Evolutionary conservation across 2,888 invertebrate species (phyloP).

Genomic region (Hedya salicella): DNA sequence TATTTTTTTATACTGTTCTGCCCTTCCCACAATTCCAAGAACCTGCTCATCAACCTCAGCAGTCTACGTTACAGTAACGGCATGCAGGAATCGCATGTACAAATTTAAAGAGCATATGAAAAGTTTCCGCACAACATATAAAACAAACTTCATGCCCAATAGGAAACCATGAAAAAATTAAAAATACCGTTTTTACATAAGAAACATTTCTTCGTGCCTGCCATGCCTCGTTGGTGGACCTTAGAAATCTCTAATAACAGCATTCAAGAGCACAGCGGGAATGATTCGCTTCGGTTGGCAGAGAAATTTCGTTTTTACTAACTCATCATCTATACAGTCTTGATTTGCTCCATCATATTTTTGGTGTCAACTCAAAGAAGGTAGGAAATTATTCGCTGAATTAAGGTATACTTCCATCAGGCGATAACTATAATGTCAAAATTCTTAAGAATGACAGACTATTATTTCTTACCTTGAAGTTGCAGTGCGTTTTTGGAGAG

Average conservation of each 20-base stretch:
- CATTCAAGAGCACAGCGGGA: slow-evolving; percentile 33
- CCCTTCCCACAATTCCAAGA: no score
- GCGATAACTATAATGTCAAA: no score
- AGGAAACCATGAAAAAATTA: background rate
- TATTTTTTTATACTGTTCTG: no score
- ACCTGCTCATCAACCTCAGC: no score
- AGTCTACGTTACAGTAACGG: no score
- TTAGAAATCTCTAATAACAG: slow-evolving; percentile 34
- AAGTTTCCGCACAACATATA: background rate
- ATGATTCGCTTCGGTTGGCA: slow-evolving; percentile 28
- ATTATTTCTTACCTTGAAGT: no score
- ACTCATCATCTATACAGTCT: slow-evolving; percentile 18
- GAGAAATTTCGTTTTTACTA: slow-evolving; percentile 33
- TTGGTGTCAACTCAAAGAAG: background rate
- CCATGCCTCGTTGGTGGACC: slow-evolving; percentile 35
- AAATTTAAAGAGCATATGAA: no score
- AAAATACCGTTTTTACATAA: background rate
- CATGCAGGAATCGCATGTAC: no score
- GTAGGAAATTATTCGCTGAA: background rate
- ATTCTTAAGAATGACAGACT: no score
- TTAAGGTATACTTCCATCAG: no score
- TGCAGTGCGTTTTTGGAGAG: no score
- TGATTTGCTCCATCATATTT: background rate
- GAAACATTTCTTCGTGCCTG: slow-evolving; percentile 13
- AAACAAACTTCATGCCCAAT: background rate